Evolutionary conservation across 1,140 invertebrate genomes (phyloP).

Genomic region (Wiebesia pumilae): DNA sequence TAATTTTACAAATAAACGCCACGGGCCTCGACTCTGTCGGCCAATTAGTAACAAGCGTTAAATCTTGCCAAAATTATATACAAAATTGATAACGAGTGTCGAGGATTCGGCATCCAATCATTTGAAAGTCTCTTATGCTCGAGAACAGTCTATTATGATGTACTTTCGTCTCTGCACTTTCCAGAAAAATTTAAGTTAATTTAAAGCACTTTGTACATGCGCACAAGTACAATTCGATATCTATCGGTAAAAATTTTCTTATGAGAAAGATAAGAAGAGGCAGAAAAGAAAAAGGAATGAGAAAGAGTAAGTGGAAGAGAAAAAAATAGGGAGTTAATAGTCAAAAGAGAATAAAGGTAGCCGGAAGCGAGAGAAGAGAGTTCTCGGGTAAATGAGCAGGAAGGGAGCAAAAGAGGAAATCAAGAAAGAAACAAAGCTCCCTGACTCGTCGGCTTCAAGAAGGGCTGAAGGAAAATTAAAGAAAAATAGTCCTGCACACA

Average conservation of each 20-base stretch:
- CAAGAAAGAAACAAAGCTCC: not conserved
- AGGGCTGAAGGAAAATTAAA: slow-evolving; percentile 23
- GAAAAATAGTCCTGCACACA: not conserved
- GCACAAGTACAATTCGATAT: too few species aligned
- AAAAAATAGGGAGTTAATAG: not conserved
- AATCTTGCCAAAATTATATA: too few species aligned
- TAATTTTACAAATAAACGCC: slow-evolving; percentile 61
- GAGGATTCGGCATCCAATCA: not conserved
- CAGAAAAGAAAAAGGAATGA: not conserved
- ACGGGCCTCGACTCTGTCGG: slow-evolving; percentile 65
- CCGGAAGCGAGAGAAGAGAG: not conserved
- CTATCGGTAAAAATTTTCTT: not conserved
- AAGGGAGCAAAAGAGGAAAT: slow-evolving; percentile 38
- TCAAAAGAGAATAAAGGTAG: not conserved
- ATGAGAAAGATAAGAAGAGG: not conserved
- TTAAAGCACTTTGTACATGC: not conserved
- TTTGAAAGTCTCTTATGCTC: not conserved
- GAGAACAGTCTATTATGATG: slow-evolving; percentile 19
- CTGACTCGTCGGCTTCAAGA: not conserved
- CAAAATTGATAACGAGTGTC: not conserved
- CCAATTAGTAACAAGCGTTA: slow-evolving; percentile 67
- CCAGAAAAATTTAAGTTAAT: slow-evolving; percentile 26
- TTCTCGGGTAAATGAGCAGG: not conserved
- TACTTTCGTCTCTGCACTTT: not conserved
- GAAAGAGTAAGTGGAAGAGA: not conserved